Percentiles rank a stretch among this genome's conserved stretches.
Conservation (phyloP, 1,140 invertebrate genomes). For the Drosophila ohnishii region DNA sequence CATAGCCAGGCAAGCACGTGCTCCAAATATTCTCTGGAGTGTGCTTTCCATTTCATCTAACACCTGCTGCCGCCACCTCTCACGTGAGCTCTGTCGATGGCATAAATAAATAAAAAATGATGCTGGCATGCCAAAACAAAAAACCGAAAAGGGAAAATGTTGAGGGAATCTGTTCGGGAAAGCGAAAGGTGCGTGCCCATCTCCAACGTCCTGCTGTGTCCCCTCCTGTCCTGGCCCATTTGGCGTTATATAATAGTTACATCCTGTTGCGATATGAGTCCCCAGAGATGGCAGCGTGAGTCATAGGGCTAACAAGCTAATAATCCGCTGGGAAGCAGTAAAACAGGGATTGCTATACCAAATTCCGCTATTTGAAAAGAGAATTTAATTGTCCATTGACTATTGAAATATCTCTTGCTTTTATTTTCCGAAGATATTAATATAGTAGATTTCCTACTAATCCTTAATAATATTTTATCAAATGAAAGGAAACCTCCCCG, state of each 20-base stretch:
- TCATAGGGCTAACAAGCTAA: constrained; percentile 23
- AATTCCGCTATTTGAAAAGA: neutral
- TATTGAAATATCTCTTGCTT: neutral
- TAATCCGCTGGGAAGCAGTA: neutral
- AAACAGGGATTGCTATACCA: neutral
- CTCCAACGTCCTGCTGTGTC: constrained; percentile 23
- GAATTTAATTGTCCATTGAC: no score
- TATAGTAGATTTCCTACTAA: neutral
- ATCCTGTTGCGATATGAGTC: constrained; percentile 48
- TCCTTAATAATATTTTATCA: neutral
- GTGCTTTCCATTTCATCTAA: constrained; percentile 79
- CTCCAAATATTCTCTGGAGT: constrained; percentile 76
- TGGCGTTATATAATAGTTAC: constrained; percentile 70
- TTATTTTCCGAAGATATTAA: neutral
- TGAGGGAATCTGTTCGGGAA: constrained; percentile 4
- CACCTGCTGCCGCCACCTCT: constrained; percentile 25
- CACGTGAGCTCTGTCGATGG: constrained; percentile 42
- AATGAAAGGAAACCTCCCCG: neutral
- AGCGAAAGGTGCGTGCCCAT: constrained; percentile 63
- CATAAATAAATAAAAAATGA: constrained; percentile 81
- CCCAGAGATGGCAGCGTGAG: constrained; percentile 54
- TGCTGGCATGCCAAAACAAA: constrained; percentile 38
- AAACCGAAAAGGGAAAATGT: constrained; percentile 15
- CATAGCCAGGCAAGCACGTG: constrained; percentile 42
- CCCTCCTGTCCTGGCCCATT: constrained; percentile 51